Evolutionary conservation across 2,797 vertebrate species (phyloP).

Genomic region (Steatocranus sp.): DNA sequence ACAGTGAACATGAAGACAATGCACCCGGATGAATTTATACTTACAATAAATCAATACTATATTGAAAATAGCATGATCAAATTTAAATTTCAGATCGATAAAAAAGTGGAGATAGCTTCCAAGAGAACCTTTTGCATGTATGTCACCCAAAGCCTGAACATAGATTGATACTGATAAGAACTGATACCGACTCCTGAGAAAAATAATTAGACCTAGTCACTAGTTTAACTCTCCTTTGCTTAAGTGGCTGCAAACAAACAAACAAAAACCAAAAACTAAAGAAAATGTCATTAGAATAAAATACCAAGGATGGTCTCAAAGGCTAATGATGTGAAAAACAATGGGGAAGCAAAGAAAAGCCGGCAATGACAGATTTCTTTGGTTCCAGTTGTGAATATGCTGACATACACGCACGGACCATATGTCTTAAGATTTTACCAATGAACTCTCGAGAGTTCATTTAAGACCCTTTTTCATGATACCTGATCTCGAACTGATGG

Average conservation of each 20-base stretch:
- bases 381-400: background rate
- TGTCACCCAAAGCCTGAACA: background rate
- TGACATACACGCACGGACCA: background rate
- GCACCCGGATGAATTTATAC: background rate
- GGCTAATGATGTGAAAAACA: background rate
- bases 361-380: background rate
- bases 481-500: conserved; percentile 18
- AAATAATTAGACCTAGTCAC: background rate
- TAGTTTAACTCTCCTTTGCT: background rate
- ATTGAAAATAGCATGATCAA: background rate
- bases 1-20: background rate
- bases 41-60: conserved; percentile 2
- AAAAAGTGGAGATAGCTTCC: background rate
- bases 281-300: background rate
- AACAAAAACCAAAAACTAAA: background rate
- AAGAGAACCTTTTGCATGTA: background rate
- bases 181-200: background rate
- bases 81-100: background rate
- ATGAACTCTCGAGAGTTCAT: background rate
- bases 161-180: background rate
- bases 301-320: background rate
- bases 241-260: conserved; percentile 7
- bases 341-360: background rate
- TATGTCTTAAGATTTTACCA: background rate
- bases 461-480: background rate